Evolutionary conservation across 1,140 invertebrate genomes (phyloP).

Genomic region (Drosophila arawakana): DNA sequence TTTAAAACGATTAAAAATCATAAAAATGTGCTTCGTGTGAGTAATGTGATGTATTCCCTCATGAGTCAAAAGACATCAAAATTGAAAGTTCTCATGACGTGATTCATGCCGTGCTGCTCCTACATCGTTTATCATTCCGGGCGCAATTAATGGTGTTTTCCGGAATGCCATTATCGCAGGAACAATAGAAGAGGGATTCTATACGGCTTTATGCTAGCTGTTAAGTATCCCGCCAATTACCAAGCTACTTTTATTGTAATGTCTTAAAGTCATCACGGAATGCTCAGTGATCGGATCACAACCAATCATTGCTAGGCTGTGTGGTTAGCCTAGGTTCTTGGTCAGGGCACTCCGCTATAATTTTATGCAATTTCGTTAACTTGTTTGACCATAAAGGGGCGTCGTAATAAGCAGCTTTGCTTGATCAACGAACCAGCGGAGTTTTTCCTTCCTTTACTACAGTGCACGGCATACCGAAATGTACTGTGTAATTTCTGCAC

Average conservation of each 20-base stretch:
- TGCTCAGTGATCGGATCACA: not conserved
- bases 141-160: not conserved
- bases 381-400: constrained; percentile 58
- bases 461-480: not conserved
- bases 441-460: not conserved
- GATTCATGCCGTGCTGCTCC: constrained; percentile 18
- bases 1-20: constrained; percentile 4
- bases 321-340: constrained; percentile 6
- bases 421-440: not conserved
- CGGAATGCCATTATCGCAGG: not conserved
- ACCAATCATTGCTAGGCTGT: constrained; percentile 3
- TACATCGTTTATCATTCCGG: constrained; percentile 6
- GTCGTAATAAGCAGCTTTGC: constrained; percentile 57
- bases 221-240: constrained; percentile 7
- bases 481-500: constrained; percentile 5
- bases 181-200: constrained; percentile 1
- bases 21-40: constrained; percentile 38
- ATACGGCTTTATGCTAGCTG: not conserved
- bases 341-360: constrained; percentile 32
- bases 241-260: constrained; percentile 3
- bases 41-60: constrained; percentile 61
- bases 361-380: constrained; percentile 59
- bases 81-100: constrained; percentile 1
- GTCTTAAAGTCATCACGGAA: not conserved
- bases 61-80: constrained; percentile 38